Conservation (phyloP, 2,113 vertebrate genomes). For the Lampris incognitus region DNA sequence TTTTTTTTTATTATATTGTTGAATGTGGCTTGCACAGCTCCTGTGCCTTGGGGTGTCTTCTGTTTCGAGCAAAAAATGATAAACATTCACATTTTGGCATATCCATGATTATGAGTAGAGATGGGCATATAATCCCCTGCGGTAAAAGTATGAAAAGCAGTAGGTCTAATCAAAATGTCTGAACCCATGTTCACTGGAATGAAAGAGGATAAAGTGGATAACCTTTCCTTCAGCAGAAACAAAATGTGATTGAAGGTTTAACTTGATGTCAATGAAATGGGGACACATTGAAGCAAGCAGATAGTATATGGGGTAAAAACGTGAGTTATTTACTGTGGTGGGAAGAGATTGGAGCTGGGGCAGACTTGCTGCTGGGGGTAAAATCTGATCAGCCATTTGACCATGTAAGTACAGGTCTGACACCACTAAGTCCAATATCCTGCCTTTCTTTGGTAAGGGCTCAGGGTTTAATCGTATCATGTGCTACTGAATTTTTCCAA, state of each 20-base stretch:
- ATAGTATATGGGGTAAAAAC: conserved; percentile 10
- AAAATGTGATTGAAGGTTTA: conserved; percentile 31
- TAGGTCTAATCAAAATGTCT: conserved; percentile 2
- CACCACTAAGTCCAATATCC: conserved; percentile 22
- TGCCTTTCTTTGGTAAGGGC: neutral
- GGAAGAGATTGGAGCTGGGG: neutral
- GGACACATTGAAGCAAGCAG: conserved; percentile 16
- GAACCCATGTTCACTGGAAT: neutral
- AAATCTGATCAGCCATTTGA: neutral
- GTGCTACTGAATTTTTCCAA: neutral
- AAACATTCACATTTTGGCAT: conserved; percentile 25
- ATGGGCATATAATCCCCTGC: conserved; percentile 4
- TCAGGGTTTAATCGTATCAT: conserved; percentile 19
- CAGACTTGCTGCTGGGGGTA: neutral
- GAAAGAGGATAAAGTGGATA: neutral
- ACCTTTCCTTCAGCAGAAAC: conserved; percentile 31
- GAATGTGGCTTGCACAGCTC: conserved; percentile 26
- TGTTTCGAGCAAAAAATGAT: conserved; percentile 44
- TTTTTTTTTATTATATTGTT: conserved; percentile 14
- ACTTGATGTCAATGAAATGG: conserved; percentile 21
- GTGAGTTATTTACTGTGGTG: conserved; percentile 18
- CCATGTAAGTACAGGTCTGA: neutral
- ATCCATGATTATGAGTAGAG: conserved; percentile 21
- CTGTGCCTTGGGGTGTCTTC: conserved; percentile 25
- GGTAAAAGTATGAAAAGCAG: neutral